Conservation (phyloP, 2,113 vertebrate species). For the Morone saxatilis region DNA sequence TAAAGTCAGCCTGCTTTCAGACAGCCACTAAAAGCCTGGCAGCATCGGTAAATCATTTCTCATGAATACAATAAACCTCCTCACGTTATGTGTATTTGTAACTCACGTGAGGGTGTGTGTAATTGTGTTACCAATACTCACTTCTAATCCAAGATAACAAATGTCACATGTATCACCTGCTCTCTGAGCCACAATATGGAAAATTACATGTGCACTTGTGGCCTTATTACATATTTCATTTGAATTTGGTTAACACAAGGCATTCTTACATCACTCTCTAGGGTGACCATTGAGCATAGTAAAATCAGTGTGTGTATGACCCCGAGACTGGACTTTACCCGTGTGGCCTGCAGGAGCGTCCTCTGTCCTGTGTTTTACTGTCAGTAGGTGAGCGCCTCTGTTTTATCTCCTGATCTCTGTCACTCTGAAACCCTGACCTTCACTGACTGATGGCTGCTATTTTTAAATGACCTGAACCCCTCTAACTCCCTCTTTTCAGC, state of each 20-base stretch:
- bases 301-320: constrained; percentile 12
- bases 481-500: constrained; percentile 45
- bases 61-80: constrained; percentile 3
- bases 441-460: constrained; percentile 66
- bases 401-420: constrained; percentile 48
- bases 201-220: not conserved
- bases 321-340: constrained; percentile 52
- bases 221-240: not conserved
- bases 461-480: constrained; percentile 80
- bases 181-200: not conserved
- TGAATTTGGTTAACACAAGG: not conserved
- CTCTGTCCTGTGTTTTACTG: constrained; percentile 1
- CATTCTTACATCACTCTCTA: not conserved
- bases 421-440: constrained; percentile 54
- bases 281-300: not conserved
- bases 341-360: not conserved
- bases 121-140: not conserved
- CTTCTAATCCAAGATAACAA: constrained; percentile 3
- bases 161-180: not conserved
- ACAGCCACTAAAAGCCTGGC: not conserved
- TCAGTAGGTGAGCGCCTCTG: constrained; percentile 2
- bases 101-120: constrained; percentile 20
- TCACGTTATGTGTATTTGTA: constrained; percentile 13
- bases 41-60: constrained; percentile 29
- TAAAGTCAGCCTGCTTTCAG: not conserved